Evolutionary conservation across 2,888 invertebrate species (phyloP).

Genomic region (Leptinotarsa rubiginosa): DNA sequence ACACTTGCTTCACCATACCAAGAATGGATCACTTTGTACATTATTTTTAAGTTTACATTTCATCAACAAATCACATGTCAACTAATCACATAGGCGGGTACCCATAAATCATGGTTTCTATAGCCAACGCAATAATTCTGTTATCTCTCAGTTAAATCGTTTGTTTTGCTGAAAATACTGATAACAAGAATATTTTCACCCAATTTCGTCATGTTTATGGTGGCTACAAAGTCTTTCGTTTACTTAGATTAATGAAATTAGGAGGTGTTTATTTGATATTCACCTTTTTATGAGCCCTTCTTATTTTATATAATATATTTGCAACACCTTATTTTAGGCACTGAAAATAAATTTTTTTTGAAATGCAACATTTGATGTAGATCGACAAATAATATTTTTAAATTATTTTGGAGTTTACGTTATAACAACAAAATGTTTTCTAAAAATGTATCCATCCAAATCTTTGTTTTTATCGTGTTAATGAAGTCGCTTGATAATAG

Average conservation of each 20-base stretch:
- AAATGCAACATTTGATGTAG: too few relatives aligned
- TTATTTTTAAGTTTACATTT: neutral
- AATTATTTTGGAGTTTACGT: too few relatives aligned
- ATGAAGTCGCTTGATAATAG: too few relatives aligned
- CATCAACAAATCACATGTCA: slow-evolving; percentile 16
- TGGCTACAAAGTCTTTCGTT: slow-evolving; percentile 10
- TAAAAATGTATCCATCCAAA: too few relatives aligned
- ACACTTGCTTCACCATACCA: too few relatives aligned
- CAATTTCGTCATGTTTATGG: slow-evolving; percentile 21
- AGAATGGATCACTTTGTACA: neutral
- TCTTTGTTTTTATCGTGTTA: too few relatives aligned
- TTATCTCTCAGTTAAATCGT: slow-evolving; percentile 24
- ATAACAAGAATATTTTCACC: slow-evolving; percentile 23
- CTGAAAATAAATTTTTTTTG: too few relatives aligned
- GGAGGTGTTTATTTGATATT: neutral
- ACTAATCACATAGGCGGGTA: neutral
- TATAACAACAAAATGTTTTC: too few relatives aligned
- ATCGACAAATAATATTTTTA: too few relatives aligned
- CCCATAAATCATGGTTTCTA: neutral
- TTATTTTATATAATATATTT: too few relatives aligned
- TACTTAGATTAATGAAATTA: slow-evolving; percentile 5
- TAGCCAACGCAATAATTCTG: slow-evolving; percentile 12
- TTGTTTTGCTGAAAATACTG: slow-evolving; percentile 17
- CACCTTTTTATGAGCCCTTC: too few relatives aligned
- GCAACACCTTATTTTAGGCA: too few relatives aligned